Percentiles rank a stretch among this genome's conserved stretches.
Conservation (phyloP, 92 coral and sea anemone species). For the Zoanthus sansibaricus region DNA sequence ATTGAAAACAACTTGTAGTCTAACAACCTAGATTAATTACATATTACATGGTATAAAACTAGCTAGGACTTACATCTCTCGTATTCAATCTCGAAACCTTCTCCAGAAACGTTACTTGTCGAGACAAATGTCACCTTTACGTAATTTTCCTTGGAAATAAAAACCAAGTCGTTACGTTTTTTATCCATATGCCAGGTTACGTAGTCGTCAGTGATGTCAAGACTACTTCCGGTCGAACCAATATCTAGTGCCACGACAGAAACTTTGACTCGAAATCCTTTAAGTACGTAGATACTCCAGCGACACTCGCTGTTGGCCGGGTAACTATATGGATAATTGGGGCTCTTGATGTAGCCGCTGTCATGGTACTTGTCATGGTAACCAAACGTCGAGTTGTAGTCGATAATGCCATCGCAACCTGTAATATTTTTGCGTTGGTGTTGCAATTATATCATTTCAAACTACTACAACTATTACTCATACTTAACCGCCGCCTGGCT, state of each 20-base stretch:
- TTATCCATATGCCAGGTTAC: slow-evolving; percentile 23
- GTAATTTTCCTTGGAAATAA: slow-evolving; percentile 46
- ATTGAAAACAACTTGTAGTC: neutral
- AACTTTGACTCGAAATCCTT: slow-evolving; percentile 56
- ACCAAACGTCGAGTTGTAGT: slow-evolving; percentile 62
- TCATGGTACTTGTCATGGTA: slow-evolving; percentile 71
- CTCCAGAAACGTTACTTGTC: slow-evolving; percentile 24
- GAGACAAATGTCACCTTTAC: slow-evolving; percentile 59
- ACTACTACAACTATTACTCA: neutral
- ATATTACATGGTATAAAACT: neutral
- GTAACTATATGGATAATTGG: slow-evolving; percentile 64
- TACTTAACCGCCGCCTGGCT: too few relatives aligned
- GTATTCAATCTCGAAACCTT: slow-evolving; percentile 67
- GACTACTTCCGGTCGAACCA: slow-evolving; percentile 15
- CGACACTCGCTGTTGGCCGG: slow-evolving; percentile 62
- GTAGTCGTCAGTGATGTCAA: slow-evolving; percentile 35
- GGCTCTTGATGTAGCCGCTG: slow-evolving; percentile 73
- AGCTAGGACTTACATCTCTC: slow-evolving; percentile 57
- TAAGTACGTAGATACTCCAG: slow-evolving; percentile 69
- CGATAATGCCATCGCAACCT: slow-evolving; percentile 66
- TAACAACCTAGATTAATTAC: too few relatives aligned
- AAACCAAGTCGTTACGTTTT: slow-evolving; percentile 9
- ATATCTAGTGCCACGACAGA: slow-evolving; percentile 35
- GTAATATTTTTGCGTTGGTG: neutral
- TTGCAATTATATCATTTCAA: slow-evolving; percentile 43